Conservation (phyloP, 2,113 vertebrate species). For the Pandion haliaetus region DNA sequence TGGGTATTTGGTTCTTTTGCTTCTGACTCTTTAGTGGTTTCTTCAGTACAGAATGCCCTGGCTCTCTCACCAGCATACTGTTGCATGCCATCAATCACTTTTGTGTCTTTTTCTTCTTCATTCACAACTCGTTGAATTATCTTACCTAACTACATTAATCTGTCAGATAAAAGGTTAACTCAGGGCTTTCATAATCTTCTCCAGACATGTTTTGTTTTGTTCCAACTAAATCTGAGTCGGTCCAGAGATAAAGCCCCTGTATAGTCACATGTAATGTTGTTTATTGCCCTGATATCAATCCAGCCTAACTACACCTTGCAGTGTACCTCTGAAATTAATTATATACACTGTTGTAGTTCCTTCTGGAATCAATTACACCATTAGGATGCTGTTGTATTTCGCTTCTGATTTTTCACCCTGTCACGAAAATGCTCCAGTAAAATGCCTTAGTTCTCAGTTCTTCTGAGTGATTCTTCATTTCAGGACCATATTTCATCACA, state of each 20-base stretch:
- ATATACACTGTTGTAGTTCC: background rate
- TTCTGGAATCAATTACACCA: background rate
- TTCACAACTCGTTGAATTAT: background rate
- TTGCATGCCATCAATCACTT: background rate
- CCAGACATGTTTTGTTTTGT: background rate
- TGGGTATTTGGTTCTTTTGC: background rate
- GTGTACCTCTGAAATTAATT: background rate
- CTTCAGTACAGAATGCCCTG: background rate
- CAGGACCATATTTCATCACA: background rate
- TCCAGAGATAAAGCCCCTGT: background rate
- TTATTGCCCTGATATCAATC: background rate
- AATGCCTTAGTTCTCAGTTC: background rate
- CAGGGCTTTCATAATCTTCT: background rate
- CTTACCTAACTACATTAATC: background rate
- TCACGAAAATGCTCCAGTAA: background rate
- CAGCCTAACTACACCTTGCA: background rate
- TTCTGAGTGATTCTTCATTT: background rate
- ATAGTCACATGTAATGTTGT: background rate
- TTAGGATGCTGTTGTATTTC: background rate
- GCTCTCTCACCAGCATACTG: background rate
- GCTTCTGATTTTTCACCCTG: background rate
- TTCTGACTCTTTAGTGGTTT: background rate
- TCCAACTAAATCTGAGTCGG: background rate
- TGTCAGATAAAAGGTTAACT: slow-evolving; percentile 10
- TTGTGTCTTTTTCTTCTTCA: background rate